phyloP scores from a whole-genome alignment of 2,888 invertebrate genomes.

The Brachynemurus nebulosus region DNA sequence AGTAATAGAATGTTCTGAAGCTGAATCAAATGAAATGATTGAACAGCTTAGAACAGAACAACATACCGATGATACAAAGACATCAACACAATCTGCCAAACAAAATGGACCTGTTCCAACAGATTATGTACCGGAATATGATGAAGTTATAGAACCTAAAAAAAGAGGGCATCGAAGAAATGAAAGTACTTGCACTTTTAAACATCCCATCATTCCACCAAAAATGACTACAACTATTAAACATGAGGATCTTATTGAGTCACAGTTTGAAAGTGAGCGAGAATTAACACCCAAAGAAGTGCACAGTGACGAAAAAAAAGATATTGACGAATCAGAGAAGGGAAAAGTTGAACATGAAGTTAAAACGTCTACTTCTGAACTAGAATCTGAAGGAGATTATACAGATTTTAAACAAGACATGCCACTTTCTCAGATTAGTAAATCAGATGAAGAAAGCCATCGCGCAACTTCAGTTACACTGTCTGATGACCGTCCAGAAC shows the following conservation, averaged over 20 bases:
- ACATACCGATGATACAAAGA: conserved; percentile 29
- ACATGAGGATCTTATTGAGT: conserved; percentile 11
- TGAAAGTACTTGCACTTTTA: conserved; percentile 36
- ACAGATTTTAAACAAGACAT: conserved; percentile 35
- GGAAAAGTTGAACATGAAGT: conserved; percentile 31
- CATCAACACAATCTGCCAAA: conserved; percentile 19
- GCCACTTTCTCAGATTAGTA: conserved; percentile 26
- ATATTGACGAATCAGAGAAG: conserved; percentile 30
- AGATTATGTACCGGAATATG: conserved; percentile 35
- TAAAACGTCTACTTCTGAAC: conserved; percentile 28
- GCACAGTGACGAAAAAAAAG: conserved; percentile 30
- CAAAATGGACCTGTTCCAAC: conserved; percentile 37
- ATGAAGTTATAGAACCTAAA: conserved; percentile 28
- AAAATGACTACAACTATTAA: conserved; percentile 13
- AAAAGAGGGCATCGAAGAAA: conserved; percentile 39
- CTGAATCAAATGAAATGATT: conserved; percentile 31
- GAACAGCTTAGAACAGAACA: conserved; percentile 20
- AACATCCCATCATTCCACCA: conserved; percentile 21
- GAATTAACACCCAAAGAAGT: conserved; percentile 31
- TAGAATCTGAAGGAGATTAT: conserved; percentile 33
- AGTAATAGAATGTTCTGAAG: conserved; percentile 32
- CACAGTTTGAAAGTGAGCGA: conserved; percentile 24
- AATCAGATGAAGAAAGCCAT: conserved; percentile 28
- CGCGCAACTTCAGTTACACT: conserved; percentile 28
- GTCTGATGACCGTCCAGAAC: conserved; percentile 30